Base-by-base conservation (phyloP, 2,113 vertebrate genomes). In the Thinocorus orbignyianus region DNA sequence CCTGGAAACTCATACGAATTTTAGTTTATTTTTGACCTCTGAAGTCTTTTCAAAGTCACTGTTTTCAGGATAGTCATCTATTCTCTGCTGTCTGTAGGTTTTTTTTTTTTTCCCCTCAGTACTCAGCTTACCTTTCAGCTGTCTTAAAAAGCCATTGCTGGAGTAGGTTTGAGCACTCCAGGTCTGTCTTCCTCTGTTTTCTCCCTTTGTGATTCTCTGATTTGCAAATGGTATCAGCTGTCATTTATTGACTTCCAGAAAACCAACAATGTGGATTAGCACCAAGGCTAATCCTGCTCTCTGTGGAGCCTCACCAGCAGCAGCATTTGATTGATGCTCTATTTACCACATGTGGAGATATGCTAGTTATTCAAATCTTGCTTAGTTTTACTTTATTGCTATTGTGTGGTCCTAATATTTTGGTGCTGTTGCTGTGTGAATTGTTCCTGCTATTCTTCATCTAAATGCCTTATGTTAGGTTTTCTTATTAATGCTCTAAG, bases 381-480 rank as follows among this genome's bases (percentile, higher is more conserved):
- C 79, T 91, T 90, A 54, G 42, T 81, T 74, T 71, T 58, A 46
- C 51, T 83, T 57, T 57, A n/a, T 60, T 92, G 48, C 39, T 78
- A 4, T 70, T 85, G 13, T 52, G n/a, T 51, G 28, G 42, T 68
- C 42, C 77, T 64, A 28, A 13, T 80, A 39, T 54, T 44, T 83
- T 83, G 83, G 52, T 91, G 71, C 83, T 77, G 30, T 52, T 93
- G 58, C 82, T 94, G 41, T 86, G 76, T 83, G 88, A 94, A 73
- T 83, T 85, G 49, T 42, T 95, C 70, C 70, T 95, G 84, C 61
- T 81, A 79, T 95, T 96, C 94, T 95, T 96, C 91, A 88, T 88
- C 68, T 93, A 86, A 92, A 83, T 94, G 77, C 46, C 76, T 95
- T 92, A 35, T 81, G 64, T 77, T 78, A 93, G 82, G 64, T 72